Evolutionary conservation across 2,797 vertebrate genomes (phyloP).

Genomic region (Falco concolor): DNA sequence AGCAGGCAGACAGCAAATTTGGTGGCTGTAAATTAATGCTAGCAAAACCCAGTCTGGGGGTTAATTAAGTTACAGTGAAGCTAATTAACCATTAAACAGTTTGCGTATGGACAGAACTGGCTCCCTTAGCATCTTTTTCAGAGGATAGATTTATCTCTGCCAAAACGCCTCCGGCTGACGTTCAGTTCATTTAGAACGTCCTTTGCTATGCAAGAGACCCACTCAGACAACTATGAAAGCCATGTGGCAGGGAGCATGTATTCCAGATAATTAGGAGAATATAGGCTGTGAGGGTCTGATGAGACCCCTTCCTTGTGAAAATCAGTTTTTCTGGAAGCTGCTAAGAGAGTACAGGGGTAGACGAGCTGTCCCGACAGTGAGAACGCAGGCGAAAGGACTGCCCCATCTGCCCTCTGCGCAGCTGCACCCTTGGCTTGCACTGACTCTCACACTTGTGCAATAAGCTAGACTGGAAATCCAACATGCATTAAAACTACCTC

Average conservation of each 20-base stretch:
- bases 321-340: background rate
- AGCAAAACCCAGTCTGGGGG: background rate
- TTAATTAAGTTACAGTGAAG: background rate
- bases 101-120: background rate
- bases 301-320: background rate
- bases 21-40: background rate
- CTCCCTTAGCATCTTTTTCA: background rate
- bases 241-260: background rate
- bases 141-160: background rate
- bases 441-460: background rate
- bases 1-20: background rate
- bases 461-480: background rate
- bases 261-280: background rate
- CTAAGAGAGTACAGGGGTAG: accelerated
- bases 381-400: background rate
- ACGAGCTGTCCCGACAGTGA: background rate
- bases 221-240: background rate
- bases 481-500: background rate
- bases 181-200: background rate
- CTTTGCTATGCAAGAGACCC: background rate
- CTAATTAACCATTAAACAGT: background rate
- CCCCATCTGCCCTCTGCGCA: background rate
- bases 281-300: background rate
- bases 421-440: background rate
- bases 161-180: background rate